These are phyloP conservation scores for Lapara coniferarum DNA, from an alignment of 2,888 invertebrate species.

Conservation along the genomic window DNA sequence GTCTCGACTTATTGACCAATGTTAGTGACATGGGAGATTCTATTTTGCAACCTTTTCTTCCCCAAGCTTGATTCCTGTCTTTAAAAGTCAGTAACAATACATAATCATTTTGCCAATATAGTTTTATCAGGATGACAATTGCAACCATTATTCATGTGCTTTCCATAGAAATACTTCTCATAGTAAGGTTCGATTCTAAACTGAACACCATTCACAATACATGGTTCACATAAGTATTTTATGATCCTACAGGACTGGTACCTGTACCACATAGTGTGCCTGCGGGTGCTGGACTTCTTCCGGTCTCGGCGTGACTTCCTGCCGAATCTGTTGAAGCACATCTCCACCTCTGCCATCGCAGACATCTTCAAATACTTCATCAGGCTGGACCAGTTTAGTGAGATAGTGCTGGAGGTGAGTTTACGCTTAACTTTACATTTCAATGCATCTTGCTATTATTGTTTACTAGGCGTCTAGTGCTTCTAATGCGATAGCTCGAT, in stretches of 20 bases:
- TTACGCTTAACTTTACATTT: too few relatives aligned
- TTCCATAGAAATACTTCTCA: not conserved
- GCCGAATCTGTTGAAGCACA: conserved; percentile 92
- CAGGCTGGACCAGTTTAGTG: conserved; percentile 84
- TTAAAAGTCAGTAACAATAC: too few relatives aligned
- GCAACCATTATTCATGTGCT: too few relatives aligned
- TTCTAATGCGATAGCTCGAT: too few relatives aligned
- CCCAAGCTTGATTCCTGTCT: too few relatives aligned
- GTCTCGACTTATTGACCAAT: too few relatives aligned
- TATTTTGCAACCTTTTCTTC: too few relatives aligned
- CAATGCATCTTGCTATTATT: too few relatives aligned
- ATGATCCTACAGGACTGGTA: conserved; percentile 91
- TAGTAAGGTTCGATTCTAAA: not conserved
- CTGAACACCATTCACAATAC: not conserved
- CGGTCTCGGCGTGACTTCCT: conserved; percentile 94
- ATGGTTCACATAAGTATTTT: not conserved
- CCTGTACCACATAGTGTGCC: conserved; percentile 95
- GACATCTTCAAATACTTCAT: conserved; percentile 95
- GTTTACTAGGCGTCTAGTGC: too few relatives aligned
- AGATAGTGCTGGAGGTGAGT: conserved; percentile 71
- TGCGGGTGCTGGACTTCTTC: conserved; percentile 96
- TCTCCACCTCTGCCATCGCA: conserved; percentile 97
- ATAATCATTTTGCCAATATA: too few relatives aligned
- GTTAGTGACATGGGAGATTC: too few relatives aligned
- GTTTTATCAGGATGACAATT: too few relatives aligned